Evolutionary conservation across 2,888 invertebrate genomes (phyloP).

Genomic region (Caenorhabditis virilis): DNA sequence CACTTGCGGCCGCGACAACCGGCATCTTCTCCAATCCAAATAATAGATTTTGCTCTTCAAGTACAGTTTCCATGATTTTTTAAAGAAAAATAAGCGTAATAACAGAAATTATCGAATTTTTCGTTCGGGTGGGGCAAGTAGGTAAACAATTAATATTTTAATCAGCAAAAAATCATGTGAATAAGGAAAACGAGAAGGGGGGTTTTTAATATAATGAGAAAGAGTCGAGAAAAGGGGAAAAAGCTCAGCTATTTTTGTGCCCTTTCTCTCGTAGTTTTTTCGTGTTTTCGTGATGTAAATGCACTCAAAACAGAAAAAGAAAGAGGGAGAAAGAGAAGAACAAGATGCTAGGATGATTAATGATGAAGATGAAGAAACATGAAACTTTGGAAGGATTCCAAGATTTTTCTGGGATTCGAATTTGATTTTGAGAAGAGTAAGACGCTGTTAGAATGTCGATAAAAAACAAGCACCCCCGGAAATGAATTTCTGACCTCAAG

Average conservation of each 20-base stretch:
- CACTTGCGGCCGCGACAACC: conserved; percentile 10
- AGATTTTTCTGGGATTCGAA: too few species aligned
- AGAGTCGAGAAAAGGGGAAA: conserved; percentile 4
- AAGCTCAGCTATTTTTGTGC: neutral
- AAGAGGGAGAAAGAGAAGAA: conserved; percentile 1
- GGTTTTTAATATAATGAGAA: conserved; percentile 1
- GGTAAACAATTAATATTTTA: neutral
- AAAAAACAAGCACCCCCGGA: too few species aligned
- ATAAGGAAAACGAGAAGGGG: too few species aligned
- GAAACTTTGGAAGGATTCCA: too few species aligned
- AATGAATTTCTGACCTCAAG: too few species aligned
- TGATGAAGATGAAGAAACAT: too few species aligned
- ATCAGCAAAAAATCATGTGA: neutral
- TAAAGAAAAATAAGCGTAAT: too few species aligned
- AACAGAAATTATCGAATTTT: too few species aligned
- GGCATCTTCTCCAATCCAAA: conserved; percentile 34
- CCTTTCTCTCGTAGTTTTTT: neutral
- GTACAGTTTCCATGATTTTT: conserved; percentile 19
- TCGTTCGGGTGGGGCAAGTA: too few species aligned
- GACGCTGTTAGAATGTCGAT: too few species aligned
- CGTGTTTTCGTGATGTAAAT: neutral
- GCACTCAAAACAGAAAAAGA: conserved; percentile 26
- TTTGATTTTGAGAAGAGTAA: too few species aligned
- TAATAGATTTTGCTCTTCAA: conserved; percentile 31
- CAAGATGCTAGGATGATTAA: conserved; percentile 8